Evolutionary conservation across 2,888 invertebrate species (phyloP).

Genomic region (Hyles lineata): DNA sequence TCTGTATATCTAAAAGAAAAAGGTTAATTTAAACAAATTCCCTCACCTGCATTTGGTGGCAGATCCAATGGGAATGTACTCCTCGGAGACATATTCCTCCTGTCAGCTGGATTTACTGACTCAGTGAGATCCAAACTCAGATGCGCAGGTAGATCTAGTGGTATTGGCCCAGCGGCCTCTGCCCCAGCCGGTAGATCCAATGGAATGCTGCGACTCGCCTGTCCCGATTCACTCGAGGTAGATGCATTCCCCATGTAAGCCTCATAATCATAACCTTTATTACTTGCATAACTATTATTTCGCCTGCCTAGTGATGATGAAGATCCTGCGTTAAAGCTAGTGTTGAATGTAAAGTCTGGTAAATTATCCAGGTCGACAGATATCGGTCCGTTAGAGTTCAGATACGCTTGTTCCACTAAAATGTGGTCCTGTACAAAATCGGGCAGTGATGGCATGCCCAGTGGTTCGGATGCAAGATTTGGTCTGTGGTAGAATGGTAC

Average conservation of each 20-base stretch:
- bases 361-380: slow-evolving; percentile 87
- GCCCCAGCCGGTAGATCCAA: slow-evolving; percentile 71
- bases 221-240: slow-evolving; percentile 61
- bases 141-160: slow-evolving; percentile 70
- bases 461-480: slow-evolving; percentile 74
- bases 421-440: slow-evolving; percentile 96
- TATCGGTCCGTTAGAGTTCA: slow-evolving; percentile 82
- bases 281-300: slow-evolving; percentile 64
- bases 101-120: slow-evolving; percentile 76
- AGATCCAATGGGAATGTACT: slow-evolving; percentile 77
- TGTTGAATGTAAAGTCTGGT: slow-evolving; percentile 88
- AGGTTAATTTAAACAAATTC: background rate
- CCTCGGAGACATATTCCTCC: slow-evolving; percentile 75
- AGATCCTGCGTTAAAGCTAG: slow-evolving; percentile 75
- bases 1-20: too few species aligned
- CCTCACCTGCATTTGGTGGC: slow-evolving; percentile 76
- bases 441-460: slow-evolving; percentile 88
- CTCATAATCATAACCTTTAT: slow-evolving; percentile 72
- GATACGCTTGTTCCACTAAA: slow-evolving; percentile 91
- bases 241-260: slow-evolving; percentile 67
- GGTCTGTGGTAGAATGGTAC: slow-evolving; percentile 76
- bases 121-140: slow-evolving; percentile 78
- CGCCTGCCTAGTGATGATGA: slow-evolving; percentile 70
- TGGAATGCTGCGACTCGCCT: slow-evolving; percentile 62
- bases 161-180: slow-evolving; percentile 67